phyloP scores from a whole-genome alignment of 2,888 invertebrate species.

The Meteorus colon region DNA sequence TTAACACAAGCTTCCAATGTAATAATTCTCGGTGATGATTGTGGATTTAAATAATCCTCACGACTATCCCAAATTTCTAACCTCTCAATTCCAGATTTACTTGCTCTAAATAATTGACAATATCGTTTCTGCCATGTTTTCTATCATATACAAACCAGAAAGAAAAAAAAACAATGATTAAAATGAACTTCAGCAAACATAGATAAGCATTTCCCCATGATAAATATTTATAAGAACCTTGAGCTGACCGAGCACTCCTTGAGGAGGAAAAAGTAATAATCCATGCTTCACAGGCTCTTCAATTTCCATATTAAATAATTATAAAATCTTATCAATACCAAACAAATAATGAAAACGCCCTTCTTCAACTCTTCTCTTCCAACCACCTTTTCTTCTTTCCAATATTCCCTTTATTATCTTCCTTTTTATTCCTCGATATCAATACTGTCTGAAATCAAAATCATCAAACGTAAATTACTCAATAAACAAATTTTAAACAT shows the following conservation, averaged over 20 bases:
- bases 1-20: conserved; percentile 92
- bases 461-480: background rate
- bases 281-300: conserved; percentile 86
- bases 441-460: background rate
- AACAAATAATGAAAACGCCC: background rate
- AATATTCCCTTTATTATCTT: background rate
- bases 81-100: conserved; percentile 89
- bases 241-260: conserved; percentile 83
- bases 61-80: conserved; percentile 89
- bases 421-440: background rate
- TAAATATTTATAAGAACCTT: conserved; percentile 79
- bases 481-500: no score
- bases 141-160: conserved; percentile 74
- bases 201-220: conserved; percentile 29
- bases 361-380: background rate
- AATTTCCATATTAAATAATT: conserved; percentile 26
- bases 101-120: conserved; percentile 85
- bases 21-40: conserved; percentile 82
- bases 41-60: conserved; percentile 80
- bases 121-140: conserved; percentile 89
- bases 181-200: background rate
- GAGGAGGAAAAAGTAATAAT: conserved; percentile 85
- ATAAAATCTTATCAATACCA: background rate
- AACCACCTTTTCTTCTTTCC: background rate
- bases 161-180: background rate